Evolutionary conservation across 2,797 vertebrate genomes (phyloP).

Genomic region (Centroberyx gerrardi): DNA sequence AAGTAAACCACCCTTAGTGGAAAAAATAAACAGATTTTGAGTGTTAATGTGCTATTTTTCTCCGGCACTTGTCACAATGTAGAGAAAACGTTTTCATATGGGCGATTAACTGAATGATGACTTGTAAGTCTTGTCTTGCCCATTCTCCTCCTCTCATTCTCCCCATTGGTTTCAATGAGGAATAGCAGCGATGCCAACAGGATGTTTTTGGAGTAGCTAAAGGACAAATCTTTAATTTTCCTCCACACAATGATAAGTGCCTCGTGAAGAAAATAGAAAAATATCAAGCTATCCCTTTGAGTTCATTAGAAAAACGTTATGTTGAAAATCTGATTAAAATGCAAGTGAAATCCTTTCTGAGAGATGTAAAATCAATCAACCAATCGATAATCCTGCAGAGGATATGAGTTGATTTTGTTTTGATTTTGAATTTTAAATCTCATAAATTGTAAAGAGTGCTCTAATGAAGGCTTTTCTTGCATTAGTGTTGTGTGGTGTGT

Average conservation of each 20-base stretch:
- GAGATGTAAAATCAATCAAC: too few relatives aligned
- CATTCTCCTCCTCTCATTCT: too few relatives aligned
- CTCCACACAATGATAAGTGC: conserved; percentile 35
- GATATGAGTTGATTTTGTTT: too few relatives aligned
- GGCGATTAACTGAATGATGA: conserved; percentile 59
- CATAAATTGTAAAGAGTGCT: too few relatives aligned
- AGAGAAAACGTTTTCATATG: conserved; percentile 57
- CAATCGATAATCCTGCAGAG: too few relatives aligned
- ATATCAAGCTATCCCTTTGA: conserved; percentile 14
- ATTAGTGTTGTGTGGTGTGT: too few relatives aligned
- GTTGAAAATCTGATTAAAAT: conserved; percentile 22
- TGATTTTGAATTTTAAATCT: too few relatives aligned
- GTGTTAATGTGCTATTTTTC: conserved; percentile 43
- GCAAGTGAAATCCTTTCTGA: too few relatives aligned
- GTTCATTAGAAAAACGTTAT: conserved; percentile 20
- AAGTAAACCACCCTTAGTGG: conserved; percentile 52
- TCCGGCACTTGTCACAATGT: conserved; percentile 65
- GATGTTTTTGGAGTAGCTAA: conserved; percentile 21
- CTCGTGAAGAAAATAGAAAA: conserved; percentile 7
- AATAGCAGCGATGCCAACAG: conserved; percentile 41
- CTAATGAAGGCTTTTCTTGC: too few relatives aligned
- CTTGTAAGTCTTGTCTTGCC: conserved; percentile 41
- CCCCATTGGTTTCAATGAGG: conserved; percentile 32
- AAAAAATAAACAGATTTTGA: conserved; percentile 43
- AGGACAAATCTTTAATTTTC: conserved; percentile 59